Evolutionary conservation across 1,140 invertebrate genomes (phyloP), one percentile per base, ranked within the genome.

Genomic region (Zaprionus tsacasi): DNA sequence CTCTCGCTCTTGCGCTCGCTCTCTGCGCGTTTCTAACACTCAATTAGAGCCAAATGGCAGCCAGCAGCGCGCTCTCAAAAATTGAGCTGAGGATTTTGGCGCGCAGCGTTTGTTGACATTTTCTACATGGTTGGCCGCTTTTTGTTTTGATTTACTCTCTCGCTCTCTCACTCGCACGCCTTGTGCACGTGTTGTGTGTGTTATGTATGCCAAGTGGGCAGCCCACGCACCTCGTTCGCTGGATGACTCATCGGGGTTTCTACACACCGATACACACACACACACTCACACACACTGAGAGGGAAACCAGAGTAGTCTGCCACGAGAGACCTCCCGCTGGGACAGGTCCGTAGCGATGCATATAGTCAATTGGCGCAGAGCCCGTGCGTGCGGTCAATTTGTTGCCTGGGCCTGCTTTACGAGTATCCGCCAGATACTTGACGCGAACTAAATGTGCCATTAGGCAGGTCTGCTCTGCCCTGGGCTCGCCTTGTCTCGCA

Each of bases 211-310:
- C 71, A 74, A 69, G 27, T 50, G 50, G 66, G 65, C 59, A 17
- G 45, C 72, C 72, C 67, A 75, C 72, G 72, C 72, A 75, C 59
- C 72, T 66, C 38, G 12, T 45, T 45, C 68, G 80, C 50, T 73
- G 40, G 7, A 27, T 52, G 91, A 92, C 75, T 92, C 91, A 92
- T 92, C 91, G 87, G 91, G 91, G 87, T 91, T 91, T 92, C 90
- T 91, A 92, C 81, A 81, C 76, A 75, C 68, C 43, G 60, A 77
- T 57, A 76, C 78, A n/a, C 40, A 70, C 67, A 52, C 43, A 54
- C 66, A 50, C 33, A 54, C 66, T 40, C 33, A 59, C 35, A 57
- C 33, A 48, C 12, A 25, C 30, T 57, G 11, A 48, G 6, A 36
- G 21, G 27, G 33, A 70, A 11, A 57, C 52, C 56, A 13, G 56